Percentiles rank a stretch among this genome's conserved stretches.
Evolutionary conservation across 2,113 vertebrate species (phyloP).

Genomic region (Callopanchax toddi): DNA sequence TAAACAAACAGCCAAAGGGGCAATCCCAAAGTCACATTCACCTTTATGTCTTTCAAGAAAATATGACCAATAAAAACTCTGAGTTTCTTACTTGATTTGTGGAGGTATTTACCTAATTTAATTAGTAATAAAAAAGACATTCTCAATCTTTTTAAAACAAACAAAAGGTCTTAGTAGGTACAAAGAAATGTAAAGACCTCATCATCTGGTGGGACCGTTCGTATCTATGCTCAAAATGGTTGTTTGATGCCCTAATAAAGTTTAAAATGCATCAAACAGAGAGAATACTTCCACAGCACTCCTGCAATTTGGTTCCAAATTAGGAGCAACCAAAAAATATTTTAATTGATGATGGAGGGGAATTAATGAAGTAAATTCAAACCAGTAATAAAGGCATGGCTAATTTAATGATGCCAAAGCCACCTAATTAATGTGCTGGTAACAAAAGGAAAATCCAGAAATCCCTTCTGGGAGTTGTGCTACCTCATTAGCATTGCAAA

Average conservation of each 20-base stretch:
- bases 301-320: not conserved
- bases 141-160: no score
- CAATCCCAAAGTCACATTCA: not conserved
- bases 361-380: not conserved
- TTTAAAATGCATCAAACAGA: no score
- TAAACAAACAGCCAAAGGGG: not conserved
- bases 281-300: no score
- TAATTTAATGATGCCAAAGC: not conserved
- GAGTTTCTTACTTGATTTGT: not conserved
- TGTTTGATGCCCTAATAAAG: no score
- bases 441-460: not conserved
- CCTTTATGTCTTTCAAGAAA: not conserved
- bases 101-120: no score
- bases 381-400: not conserved
- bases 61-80: not conserved
- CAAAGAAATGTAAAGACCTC: not conserved
- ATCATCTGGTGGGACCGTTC: no score
- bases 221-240: no score
- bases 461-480: constrained; percentile 3
- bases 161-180: no score
- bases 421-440: not conserved
- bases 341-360: not conserved
- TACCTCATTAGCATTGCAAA: constrained; percentile 1
- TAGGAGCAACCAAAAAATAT: not conserved
- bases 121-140: no score